phyloP scores from a whole-genome alignment of 1,140 invertebrate genomes.

The Palaemon carinicauda region DNA sequence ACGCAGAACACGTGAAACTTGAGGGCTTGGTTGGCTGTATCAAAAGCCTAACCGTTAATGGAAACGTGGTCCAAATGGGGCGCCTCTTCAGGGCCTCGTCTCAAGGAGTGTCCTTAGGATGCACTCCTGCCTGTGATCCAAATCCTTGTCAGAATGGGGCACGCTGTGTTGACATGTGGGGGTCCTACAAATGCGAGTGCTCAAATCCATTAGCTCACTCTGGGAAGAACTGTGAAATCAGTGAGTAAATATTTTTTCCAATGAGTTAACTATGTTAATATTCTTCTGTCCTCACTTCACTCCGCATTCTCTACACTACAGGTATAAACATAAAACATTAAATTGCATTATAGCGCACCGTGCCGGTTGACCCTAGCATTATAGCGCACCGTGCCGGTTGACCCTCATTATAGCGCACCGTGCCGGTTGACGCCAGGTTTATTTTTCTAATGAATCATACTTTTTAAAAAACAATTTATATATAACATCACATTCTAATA shows the following conservation, averaged over 20 bases:
- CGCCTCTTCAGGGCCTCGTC: constrained; percentile 17
- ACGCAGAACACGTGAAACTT: not conserved
- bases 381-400: too few relatives aligned
- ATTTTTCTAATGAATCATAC: too few relatives aligned
- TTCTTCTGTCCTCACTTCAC: too few relatives aligned
- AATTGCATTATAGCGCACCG: too few relatives aligned
- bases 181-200: constrained; percentile 21
- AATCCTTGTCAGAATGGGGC: constrained; percentile 41
- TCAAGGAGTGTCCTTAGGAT: not conserved
- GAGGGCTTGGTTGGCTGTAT: constrained; percentile 29
- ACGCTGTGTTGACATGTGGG: constrained; percentile 24
- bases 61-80: constrained; percentile 5
- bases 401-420: too few relatives aligned
- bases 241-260: not conserved
- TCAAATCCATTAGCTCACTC: constrained; percentile 30
- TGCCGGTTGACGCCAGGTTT: too few relatives aligned
- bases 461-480: too few relatives aligned
- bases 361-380: too few relatives aligned
- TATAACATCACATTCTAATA: too few relatives aligned
- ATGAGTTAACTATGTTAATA: too few relatives aligned
- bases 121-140: constrained; percentile 18
- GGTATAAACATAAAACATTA: too few relatives aligned
- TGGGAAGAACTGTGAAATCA: constrained; percentile 29
- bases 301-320: too few relatives aligned
- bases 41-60: constrained; percentile 24